Base-by-base conservation (phyloP, 2,888 invertebrate genomes). In the Plagodis dolabraria region DNA sequence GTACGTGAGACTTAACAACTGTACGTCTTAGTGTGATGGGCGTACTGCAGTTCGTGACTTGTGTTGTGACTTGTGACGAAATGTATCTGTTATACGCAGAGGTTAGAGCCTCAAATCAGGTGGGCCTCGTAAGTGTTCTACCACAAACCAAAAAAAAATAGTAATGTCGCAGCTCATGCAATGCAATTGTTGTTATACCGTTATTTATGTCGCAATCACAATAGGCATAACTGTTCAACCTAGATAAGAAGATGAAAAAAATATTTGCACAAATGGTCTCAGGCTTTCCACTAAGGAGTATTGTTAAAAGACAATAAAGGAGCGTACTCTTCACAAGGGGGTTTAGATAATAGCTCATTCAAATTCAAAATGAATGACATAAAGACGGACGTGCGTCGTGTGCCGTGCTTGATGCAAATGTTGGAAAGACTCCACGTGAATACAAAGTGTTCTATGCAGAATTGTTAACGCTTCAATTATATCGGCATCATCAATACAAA, bases 331-430 rank as follows among this genome's bases (percentile, higher is more conserved):
- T 60, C 53, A 64, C 62, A 59, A 61, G 57, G 53, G 45, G 58
- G 61, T 66, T 64, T 63, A 50, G 57, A 63, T 63, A 62, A 65
- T 63, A 50, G 57, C 59, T 67, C 11, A 65, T 70, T 65, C 57
- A 62, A 46, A 91, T 91, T 88, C 89, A 76, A 77, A 71, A 71
- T 65, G 74, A 68, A 75, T 67, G 69, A 70, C 78, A 82, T 65
- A 67, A 58, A 75, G 76, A 74, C 79, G 82, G 84, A 88, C 91
- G 90, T 90, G 89, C 60, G 91, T 86, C 91, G 90, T 89, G 91
- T 91, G 91, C 91, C 85, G 74, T 76, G 71, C 72, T 72, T 71
- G 77, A 79, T 83, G 79, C 73, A 72, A 82, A 81, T 82, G 74
- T 72, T 69, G 72, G 65, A 75, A 75, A 70, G 76, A 73, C 73